Evolutionary conservation across 2,888 invertebrate genomes (phyloP).

Genomic region (Melitaea athalia): DNA sequence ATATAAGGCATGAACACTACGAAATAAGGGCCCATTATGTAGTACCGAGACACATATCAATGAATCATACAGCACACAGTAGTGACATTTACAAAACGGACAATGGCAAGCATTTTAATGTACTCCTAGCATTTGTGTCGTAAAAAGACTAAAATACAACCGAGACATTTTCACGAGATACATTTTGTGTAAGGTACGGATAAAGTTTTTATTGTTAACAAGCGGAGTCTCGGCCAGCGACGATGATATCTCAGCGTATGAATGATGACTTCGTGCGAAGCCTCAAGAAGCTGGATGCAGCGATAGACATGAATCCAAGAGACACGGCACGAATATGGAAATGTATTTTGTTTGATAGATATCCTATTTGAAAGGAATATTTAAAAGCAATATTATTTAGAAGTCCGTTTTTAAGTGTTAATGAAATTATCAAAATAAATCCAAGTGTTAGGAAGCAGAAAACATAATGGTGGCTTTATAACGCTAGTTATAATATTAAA

Average conservation of each 20-base stretch:
- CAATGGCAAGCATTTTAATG: slow-evolving; percentile 33
- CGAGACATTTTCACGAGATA: slow-evolving; percentile 67
- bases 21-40: slow-evolving; percentile 38
- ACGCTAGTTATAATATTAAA: slow-evolving; percentile 13
- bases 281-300: slow-evolving; percentile 69
- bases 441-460: not conserved
- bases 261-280: slow-evolving; percentile 82
- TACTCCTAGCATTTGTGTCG: slow-evolving; percentile 28
- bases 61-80: slow-evolving; percentile 35
- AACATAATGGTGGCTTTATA: slow-evolving; percentile 13
- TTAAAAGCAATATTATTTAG: slow-evolving; percentile 18
- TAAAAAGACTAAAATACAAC: slow-evolving; percentile 40
- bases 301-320: slow-evolving; percentile 66
- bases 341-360: slow-evolving; percentile 48
- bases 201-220: slow-evolving; percentile 82
- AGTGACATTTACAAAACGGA: slow-evolving; percentile 37
- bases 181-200: slow-evolving; percentile 75
- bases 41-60: slow-evolving; percentile 35
- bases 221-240: slow-evolving; percentile 74
- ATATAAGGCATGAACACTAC: slow-evolving; percentile 33
- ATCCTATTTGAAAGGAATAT: slow-evolving; percentile 40
- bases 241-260: slow-evolving; percentile 81
- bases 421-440: not conserved
- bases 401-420: not conserved
- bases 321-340: slow-evolving; percentile 78